Base-by-base conservation (phyloP, 2,113 vertebrate species). In the Ptychochromis oligacanthus region DNA sequence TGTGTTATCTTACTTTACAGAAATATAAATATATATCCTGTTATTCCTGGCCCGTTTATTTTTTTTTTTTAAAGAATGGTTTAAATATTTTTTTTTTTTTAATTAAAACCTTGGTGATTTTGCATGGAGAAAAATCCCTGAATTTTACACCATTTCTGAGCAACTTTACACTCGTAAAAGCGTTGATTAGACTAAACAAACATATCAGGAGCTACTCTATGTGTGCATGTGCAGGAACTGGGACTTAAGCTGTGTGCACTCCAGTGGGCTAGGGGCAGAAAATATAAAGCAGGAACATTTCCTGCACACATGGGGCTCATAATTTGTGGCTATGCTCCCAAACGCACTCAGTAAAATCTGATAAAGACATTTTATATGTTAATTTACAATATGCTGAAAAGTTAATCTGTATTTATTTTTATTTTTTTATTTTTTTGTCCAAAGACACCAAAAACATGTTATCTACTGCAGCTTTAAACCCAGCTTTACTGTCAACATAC, bases 331-430 rank as follows among this genome's bases (percentile, higher is more conserved):
- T 72, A 18, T 38, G 15, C 13, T 17, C 60, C 49, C 52, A 31
- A 14, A 11, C 11, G 3, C 20, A 31, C 38, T 28, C 58, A 8
- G 65, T 70, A 52, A 70, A 70, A 70, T 49, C 65, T 70, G 43
- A 70, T 52, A 31, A 52, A 72, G 43, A 31, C 43, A 72, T 72
- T 72, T 54, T 72, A 72, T 52, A 52, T 52, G 67, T 20, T 52
- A 46, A 11, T 72, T 72, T 72, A 72, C 26, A 72, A 72, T 18
- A 52, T 72, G 20, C 67, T 54, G 26, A 72, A 72, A 72, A 10
- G 22, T 18, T 46, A 67, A 43, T 67, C 64, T 46, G 38, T 26
- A 36, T 8, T 36, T 36, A 4, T 31, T 36, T 36, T 36, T 7
- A n/a, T n/a, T n/a, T n/a, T n/a, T n/a, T n/a, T n/a, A n/a, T 36